phyloP scores from a whole-genome alignment of 2,113 vertebrate genomes.

The Microtus richardsoni region DNA sequence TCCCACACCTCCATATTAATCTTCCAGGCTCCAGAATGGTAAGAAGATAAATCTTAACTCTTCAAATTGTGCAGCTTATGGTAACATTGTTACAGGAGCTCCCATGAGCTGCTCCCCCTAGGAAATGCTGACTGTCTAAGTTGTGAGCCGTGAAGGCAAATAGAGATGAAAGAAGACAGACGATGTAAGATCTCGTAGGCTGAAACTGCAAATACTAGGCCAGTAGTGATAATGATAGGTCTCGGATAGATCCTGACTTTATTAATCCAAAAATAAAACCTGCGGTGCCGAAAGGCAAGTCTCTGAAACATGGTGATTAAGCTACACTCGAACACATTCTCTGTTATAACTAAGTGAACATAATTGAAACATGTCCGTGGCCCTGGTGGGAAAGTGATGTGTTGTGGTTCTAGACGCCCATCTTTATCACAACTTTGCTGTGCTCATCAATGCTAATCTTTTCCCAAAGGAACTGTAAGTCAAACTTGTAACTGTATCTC shows the following conservation, averaged over 20 bases:
- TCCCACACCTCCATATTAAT: neutral
- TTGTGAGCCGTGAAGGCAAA: neutral
- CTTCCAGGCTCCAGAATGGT: neutral
- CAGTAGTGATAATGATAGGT: neutral
- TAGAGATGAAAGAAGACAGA: neutral
- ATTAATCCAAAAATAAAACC: conserved; percentile 27
- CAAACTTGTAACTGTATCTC: neutral
- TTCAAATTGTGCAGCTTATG: neutral
- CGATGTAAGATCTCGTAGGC: neutral
- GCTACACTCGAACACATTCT: neutral
- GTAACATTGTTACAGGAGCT: neutral
- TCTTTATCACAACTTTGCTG: neutral
- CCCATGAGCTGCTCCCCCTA: neutral
- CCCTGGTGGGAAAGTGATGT: neutral
- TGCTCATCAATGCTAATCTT: neutral
- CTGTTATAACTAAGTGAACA: neutral
- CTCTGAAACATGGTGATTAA: neutral
- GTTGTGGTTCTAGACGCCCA: neutral
- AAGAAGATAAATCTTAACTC: neutral
- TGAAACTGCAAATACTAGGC: neutral
- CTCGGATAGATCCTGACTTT: neutral
- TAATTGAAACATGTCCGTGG: neutral
- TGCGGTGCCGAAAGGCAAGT: conserved; percentile 22
- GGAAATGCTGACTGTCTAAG: neutral
- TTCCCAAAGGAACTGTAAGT: neutral